Percentiles rank a stretch among this genome's conserved stretches.
phyloP scores from a whole-genome alignment of 2,797 vertebrate genomes.

The Sebastes vulpes region DNA sequence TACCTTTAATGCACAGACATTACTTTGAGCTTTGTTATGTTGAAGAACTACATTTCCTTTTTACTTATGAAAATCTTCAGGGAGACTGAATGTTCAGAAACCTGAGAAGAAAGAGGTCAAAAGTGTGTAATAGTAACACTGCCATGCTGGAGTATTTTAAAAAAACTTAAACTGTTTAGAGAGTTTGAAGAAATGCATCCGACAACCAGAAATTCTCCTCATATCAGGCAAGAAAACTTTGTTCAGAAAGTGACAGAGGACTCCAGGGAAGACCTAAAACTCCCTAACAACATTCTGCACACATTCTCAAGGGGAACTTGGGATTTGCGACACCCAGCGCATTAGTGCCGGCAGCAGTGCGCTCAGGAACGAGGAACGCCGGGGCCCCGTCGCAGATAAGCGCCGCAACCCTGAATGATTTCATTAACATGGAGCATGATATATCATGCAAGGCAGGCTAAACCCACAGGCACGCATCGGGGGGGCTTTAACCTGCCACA shows the following conservation, averaged over 20 bases:
- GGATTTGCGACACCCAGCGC: conserved; percentile 27
- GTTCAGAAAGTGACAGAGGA: background rate
- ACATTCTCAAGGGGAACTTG: conserved; percentile 44
- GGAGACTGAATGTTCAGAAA: background rate
- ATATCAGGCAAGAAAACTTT: conserved; percentile 6
- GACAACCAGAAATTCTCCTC: background rate
- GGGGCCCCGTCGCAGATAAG: conserved; percentile 37
- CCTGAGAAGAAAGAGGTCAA: background rate
- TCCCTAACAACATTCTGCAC: conserved; percentile 45
- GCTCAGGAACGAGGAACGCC: conserved; percentile 13
- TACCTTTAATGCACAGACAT: background rate
- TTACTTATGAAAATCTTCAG: background rate
- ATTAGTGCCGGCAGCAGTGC: conserved; percentile 50
- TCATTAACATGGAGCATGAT: conserved; percentile 52
- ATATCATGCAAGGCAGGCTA: conserved; percentile 29
- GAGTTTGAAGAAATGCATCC: background rate
- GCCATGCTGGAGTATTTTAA: background rate
- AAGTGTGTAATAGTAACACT: background rate
- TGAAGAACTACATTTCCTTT: background rate
- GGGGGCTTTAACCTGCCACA: conserved; percentile 35
- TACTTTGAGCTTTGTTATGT: background rate
- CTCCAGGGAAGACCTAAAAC: conserved; percentile 24
- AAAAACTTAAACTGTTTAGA: background rate
- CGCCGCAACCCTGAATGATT: conserved; percentile 47
- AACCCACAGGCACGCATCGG: conserved; percentile 33